Evolutionary conservation across 2,113 vertebrate genomes (phyloP), one percentile per base, ranked within the genome.

Genomic region (Platysternon megacephalum): DNA sequence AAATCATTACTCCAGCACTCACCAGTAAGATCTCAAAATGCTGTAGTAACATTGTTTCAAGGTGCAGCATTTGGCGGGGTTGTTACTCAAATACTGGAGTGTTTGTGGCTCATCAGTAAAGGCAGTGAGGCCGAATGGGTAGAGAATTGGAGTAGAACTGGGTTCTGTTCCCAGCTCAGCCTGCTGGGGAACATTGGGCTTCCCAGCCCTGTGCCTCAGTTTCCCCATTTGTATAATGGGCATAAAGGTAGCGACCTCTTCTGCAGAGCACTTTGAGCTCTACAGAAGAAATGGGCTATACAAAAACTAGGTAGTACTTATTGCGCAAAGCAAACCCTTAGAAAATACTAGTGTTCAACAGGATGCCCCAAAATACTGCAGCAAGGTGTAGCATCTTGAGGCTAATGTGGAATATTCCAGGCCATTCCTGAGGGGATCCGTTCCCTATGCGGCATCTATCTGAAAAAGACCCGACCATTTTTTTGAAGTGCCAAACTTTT

Each of bases 401-500:
- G 65, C 65, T 72, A 21, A 72, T 17, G 2, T n/a, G 65, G 35
- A 39, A 17, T 72, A 72, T 72, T 72, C 65, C 65, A 72, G 65
- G n/a, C 32, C n/a, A n/a, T 22, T 72, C 35, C 65, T 39, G 8
- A 11, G n/a, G 10, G n/a, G n/a, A n/a, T 39, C n/a, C 8, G 5
- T 39, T 72, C n/a, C n/a, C 65, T 72, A 5, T n/a, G n/a, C 9
- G 9, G 65, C 65, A 72, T 72, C 65, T 72, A n/a, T 72, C 87
- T 92, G 86, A 79, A 92, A 87, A 88, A 92, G 91, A 92, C 49
- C 72, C 46, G 87, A 56, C 87, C n/a, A 39, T 22, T 39, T 48
- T 58, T 22, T 61, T 32, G 91, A 92, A 88, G 91, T 92, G 91
- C 91, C 91, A 92, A 92, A 92, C 49, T 72, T 87, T 72, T 88